phyloP scores from a whole-genome alignment of 2,113 vertebrate genomes.

The Oryzias celebensis region DNA sequence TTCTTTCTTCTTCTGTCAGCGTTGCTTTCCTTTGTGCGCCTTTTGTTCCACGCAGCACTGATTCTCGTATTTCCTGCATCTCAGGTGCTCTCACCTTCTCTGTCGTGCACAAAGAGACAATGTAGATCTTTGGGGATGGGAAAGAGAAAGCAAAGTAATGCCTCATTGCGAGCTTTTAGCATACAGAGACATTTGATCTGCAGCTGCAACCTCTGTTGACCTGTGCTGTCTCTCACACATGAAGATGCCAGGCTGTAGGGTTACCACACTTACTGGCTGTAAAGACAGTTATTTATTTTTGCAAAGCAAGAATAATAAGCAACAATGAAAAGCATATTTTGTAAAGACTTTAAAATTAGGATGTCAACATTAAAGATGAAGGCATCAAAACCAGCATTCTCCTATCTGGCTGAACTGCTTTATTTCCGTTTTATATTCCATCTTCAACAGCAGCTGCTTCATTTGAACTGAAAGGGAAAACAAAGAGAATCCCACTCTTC shows the following conservation, averaged over 20 bases:
- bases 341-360: no score
- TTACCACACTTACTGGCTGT: no score
- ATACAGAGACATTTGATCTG: conserved; percentile 46
- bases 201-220: conserved; percentile 10
- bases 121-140: conserved; percentile 19
- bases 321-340: no score
- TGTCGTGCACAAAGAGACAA: conserved; percentile 13
- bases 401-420: no score
- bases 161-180: conserved; percentile 34
- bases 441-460: background rate
- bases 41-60: conserved; percentile 3
- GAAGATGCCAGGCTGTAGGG: background rate
- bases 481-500: background rate
- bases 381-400: no score
- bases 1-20: background rate
- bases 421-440: no score
- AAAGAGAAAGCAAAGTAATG: conserved; percentile 46
- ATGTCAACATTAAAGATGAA: no score
- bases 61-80: background rate
- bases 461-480: background rate
- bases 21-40: background rate
- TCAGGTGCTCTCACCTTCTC: background rate
- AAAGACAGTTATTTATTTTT: no score
- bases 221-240: conserved; percentile 6
- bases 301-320: no score